phyloP scores from a whole-genome alignment of 2,797 vertebrate species.

The Echiichthys vipera region DNA sequence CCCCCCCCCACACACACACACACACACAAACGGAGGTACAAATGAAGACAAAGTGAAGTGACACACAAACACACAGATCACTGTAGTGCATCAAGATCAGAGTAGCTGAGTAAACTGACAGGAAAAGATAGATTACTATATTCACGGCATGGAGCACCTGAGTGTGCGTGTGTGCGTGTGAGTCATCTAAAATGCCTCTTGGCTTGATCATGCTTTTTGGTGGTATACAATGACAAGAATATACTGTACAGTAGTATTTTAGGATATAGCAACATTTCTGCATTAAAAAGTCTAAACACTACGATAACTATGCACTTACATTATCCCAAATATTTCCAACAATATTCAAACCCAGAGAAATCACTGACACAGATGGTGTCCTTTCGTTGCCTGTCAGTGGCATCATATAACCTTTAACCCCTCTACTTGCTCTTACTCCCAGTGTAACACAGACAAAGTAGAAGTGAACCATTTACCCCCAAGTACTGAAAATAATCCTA shows the following conservation, averaged over 20 bases:
- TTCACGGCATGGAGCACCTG: constrained; percentile 35
- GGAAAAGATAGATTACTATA: constrained; percentile 66
- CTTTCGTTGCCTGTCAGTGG: too few relatives aligned
- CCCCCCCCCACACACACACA: constrained; percentile 9
- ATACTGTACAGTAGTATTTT: background rate
- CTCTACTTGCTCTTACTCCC: too few relatives aligned
- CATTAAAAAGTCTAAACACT: too few relatives aligned
- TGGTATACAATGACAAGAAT: constrained; percentile 14
- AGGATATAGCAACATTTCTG: too few relatives aligned
- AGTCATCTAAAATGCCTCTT: constrained; percentile 52
- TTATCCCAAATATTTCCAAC: too few relatives aligned
- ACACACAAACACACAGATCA: constrained; percentile 56
- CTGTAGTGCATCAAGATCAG: constrained; percentile 55
- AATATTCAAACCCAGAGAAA: too few relatives aligned
- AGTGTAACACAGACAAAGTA: too few relatives aligned
- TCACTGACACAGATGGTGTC: too few relatives aligned
- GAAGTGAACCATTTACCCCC: too few relatives aligned
- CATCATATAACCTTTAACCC: too few relatives aligned
- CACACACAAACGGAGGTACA: constrained; percentile 27
- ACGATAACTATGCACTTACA: too few relatives aligned
- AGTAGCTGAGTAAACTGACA: constrained; percentile 57
- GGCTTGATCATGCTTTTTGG: constrained; percentile 30
- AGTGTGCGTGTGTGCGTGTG: constrained; percentile 18
- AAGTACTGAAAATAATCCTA: too few relatives aligned
- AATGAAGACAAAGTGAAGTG: constrained; percentile 68